Evolutionary conservation across 1,140 invertebrate species (phyloP), one percentile per base, ranked within the genome.

Genomic region (Pogonus chalceus): DNA sequence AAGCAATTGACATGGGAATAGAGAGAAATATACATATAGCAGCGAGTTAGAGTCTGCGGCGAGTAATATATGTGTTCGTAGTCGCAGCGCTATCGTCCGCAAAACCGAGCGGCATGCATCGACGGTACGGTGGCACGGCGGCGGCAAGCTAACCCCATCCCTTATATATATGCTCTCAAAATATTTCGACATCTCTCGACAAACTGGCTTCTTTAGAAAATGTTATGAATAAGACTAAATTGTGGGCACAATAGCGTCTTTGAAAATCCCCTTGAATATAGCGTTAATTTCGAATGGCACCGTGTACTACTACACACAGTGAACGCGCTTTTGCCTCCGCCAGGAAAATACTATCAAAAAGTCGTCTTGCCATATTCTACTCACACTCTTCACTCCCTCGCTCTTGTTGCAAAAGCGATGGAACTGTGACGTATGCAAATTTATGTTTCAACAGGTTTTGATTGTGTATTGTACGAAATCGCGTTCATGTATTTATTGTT

Each of bases 161-260:
- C 55, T 55, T 60, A 58, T 62, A 57, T 52, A 54, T 58, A 58
- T 52, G 43, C 58, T 57, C 57, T 65, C 57, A 60, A 62, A 65
- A 65, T 65, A 65, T 65, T 65, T 65, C 60, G 60, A 65, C 58
- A 59, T 60, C 54, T 58, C 54, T 52, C 59, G 57, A 59, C 60
- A 65, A 65, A 63, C 65, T 59, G 62, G 62, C 63, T 64, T 60
- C 65, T 65, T 65, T 65, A 66, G 64, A 67, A 67, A 66, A 67
- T 66, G 62, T 66, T 66, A 65, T 67, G 65, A 67, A 67, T 67
- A 65, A 65, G 65, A 62, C 55, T 61, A 67, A 67, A 67, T 67
- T 67, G 65, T 65, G 65, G 62, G 63, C 65, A 67, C 65, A 67
- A 67, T 67, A 60, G 23, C 61, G 65, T 67, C 65, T 67, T 67